Evolutionary conservation across 2,888 invertebrate species (phyloP), one percentile per base, ranked within the genome.

Genomic region (Ophion costatus): DNA sequence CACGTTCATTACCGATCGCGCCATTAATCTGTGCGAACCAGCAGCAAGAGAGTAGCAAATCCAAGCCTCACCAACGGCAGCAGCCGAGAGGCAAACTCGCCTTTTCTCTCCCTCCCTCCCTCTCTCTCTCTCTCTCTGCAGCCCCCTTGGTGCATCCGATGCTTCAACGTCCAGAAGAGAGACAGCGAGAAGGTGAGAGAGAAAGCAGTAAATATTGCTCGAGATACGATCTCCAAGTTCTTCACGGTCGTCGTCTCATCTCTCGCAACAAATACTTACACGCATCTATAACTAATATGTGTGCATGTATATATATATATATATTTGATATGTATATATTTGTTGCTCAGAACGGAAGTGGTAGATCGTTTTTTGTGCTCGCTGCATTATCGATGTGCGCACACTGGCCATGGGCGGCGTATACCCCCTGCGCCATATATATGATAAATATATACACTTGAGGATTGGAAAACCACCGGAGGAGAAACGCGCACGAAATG

Each of bases 1-100:
- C 88, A 89, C 90, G 90, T 92, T 92, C 91, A 92, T 92, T 92
- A 92, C 92, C 90, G 91, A 91, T 92, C 92, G 89, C 89, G 87
- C 92, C 91, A 92, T 92, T 92, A 92, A 92, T 92, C 91, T 91
- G 91, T 85, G 87, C 87, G 79, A 84, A 80, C 83, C 77, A 84
- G 80, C 83, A 77, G 76, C 83, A 76, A 82, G 82, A 33, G 79
- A 69, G 69, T 77, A 76, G 75, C 79, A 80, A 79, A 45, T 76
- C 81, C 76, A 76, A 59, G 82, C 77, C 64, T 73, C 77, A 84
- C 69, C 80, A 77, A 66, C 74, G 56, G 76, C 82, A 82, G 77
- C 82, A 79, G 57, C 83, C 70, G 69, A 74, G 64, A 79, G 59
- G 57, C 71, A 74, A 64, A 45, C 56, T 45, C 67, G 20, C 56